Evolutionary conservation across 2,888 invertebrate genomes (phyloP), one percentile per base, ranked within the genome.

Genomic region (Eutolmus rufibarbis): DNA sequence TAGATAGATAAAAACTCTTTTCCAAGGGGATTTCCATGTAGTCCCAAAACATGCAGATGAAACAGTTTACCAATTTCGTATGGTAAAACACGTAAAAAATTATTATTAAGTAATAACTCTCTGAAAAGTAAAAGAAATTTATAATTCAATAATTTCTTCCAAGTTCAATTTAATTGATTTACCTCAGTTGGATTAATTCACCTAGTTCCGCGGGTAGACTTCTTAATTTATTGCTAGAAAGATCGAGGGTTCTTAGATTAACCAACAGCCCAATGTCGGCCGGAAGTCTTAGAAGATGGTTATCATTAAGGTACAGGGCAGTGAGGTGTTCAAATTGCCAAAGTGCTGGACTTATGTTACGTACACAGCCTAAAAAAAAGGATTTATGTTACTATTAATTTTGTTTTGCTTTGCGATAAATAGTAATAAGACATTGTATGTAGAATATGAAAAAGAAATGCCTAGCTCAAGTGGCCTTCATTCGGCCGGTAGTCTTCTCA

Each of bases 21-120:
- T 91, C 96, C 96, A 89, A 99, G 94, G 66, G 98, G 99, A 94
- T 99, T 99, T 34, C 98, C 98, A 91, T 97, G 96, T 90, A 97
- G 94, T 91, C 98, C 98, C 90, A 99, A 94, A 91, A 97, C 95
- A 93, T 98, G 97, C 89, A 99, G 95, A 93, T 99, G 98, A 94
- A 99, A 99, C 90, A 99, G 95, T 93, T 98, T 98, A 90, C 99
- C 99, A 90, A 99, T 94, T 94, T 99, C 99, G 93, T 97, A 98
- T 3, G 99, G 99, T 91, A 99, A 94, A 90, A 97, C 96, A 90
- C 98, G 95, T 90, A 99, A 95, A 93, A 96, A 96, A 94, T 99
- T 99, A 94, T 99, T 96, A 93, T 97, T 97, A 90, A 99, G 94
- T 91, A 97, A 95, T 90, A 99, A 95, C 94, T 99, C 99, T 94